A percentile compares a stretch with the other conserved stretches of the same genome.
Evolutionary conservation across 2,888 invertebrate species (phyloP).

Genomic region (Sussaba pulchella): DNA sequence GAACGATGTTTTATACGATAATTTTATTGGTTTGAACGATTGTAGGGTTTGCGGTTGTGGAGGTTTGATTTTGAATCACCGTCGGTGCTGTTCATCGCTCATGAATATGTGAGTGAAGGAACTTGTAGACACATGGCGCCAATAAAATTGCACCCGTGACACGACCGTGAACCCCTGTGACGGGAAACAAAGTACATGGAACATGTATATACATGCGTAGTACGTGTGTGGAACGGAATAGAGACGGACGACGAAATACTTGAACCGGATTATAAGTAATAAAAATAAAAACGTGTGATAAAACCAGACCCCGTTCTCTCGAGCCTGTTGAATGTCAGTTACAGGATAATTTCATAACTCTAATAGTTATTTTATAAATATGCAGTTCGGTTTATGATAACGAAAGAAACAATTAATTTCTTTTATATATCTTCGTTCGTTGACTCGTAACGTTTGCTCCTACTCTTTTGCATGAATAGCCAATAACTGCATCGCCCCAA

Average conservation of each 20-base stretch:
- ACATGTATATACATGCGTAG: background rate
- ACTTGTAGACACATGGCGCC: background rate
- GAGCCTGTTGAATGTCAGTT: background rate
- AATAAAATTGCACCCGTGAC: conserved; percentile 14
- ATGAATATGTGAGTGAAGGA: background rate
- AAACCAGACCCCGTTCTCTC: no score
- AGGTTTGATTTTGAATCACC: no score
- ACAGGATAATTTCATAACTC: background rate
- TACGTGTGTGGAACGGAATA: background rate
- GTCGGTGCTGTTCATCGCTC: no score
- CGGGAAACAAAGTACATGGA: background rate
- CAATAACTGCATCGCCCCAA: no score
- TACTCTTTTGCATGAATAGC: no score
- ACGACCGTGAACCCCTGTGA: conserved; percentile 11
- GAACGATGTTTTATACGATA: no score
- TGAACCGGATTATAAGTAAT: background rate
- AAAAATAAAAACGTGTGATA: background rate
- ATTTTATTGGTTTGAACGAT: no score
- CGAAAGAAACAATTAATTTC: no score
- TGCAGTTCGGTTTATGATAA: no score
- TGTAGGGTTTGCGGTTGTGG: no score
- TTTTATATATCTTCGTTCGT: no score
- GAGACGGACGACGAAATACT: background rate
- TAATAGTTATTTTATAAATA: background rate
- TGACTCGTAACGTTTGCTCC: no score